phyloP scores from a whole-genome alignment of 2,113 vertebrate species.

The Peromyscus maniculatus region DNA sequence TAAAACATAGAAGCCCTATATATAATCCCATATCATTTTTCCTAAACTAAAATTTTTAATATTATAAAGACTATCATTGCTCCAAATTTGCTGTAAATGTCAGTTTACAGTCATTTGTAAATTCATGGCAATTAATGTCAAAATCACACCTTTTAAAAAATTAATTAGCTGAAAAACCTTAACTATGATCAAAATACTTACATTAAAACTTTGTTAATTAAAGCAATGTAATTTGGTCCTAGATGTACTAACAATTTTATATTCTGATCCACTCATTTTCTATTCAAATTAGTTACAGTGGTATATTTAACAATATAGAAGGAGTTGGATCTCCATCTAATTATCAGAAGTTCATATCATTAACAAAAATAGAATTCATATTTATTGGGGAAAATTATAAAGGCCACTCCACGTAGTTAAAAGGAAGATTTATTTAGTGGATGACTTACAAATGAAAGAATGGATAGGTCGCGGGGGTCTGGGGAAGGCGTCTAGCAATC shows the following conservation, averaged over 20 bases:
- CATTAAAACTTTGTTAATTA: slow-evolving; percentile 28
- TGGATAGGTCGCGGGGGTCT: no score
- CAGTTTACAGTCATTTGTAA: not conserved
- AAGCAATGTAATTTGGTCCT: not conserved
- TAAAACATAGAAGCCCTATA: slow-evolving; percentile 16
- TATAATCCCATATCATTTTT: not conserved
- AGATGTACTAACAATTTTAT: not conserved
- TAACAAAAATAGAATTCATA: slow-evolving; percentile 41
- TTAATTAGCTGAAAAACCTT: not conserved
- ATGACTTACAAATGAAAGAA: no score
- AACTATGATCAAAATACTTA: not conserved
- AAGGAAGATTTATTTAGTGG: no score
- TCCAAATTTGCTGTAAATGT: not conserved
- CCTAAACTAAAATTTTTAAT: slow-evolving; percentile 2
- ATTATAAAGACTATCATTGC: not conserved
- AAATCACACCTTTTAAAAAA: not conserved
- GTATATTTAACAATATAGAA: not conserved
- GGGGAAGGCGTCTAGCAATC: no score
- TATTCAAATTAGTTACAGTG: not conserved
- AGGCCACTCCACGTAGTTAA: no score
- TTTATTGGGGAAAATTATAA: no score
- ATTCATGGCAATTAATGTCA: not conserved
- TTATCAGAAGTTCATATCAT: slow-evolving; percentile 3
- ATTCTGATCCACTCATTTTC: not conserved
- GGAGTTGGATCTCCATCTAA: not conserved